These are phyloP conservation scores for Cremastinae sp. DNA, from an alignment of 2,888 invertebrate species.

Conservation along the genomic window DNA sequence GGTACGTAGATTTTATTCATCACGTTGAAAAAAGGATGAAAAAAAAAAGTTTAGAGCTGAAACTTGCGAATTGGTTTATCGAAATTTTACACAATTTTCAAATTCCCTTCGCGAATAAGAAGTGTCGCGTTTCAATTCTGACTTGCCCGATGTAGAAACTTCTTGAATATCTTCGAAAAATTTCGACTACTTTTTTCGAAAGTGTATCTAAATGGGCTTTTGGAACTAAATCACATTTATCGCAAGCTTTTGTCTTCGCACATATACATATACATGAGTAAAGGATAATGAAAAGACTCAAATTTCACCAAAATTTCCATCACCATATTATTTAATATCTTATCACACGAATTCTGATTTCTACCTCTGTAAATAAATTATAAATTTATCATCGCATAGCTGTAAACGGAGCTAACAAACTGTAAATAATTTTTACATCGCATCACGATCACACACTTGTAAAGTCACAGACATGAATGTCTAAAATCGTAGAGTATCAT, in stretches of 20 bases:
- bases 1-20: conserved; percentile 39
- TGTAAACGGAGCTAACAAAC: conserved; percentile 35
- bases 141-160: no score
- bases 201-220: conserved; percentile 1
- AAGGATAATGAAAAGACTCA: neutral
- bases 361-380: conserved; percentile 29
- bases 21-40: neutral
- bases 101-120: neutral
- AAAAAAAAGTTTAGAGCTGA: neutral
- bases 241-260: conserved; percentile 26
- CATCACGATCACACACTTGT: neutral
- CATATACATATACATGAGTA: conserved; percentile 12
- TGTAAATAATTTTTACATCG: conserved; percentile 44
- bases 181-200: no score
- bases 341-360: neutral
- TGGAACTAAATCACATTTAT: conserved; percentile 34
- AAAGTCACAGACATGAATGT: conserved; percentile 27
- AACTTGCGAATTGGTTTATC: conserved; percentile 14
- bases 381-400: neutral
- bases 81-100: conserved; percentile 4
- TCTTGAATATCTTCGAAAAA: no score
- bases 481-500: neutral
- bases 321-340: neutral
- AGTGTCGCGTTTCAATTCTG: conserved; percentile 1
- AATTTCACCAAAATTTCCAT: neutral